Base-by-base conservation (phyloP, 2,888 invertebrate species). In the Malacosoma neustria region DNA sequence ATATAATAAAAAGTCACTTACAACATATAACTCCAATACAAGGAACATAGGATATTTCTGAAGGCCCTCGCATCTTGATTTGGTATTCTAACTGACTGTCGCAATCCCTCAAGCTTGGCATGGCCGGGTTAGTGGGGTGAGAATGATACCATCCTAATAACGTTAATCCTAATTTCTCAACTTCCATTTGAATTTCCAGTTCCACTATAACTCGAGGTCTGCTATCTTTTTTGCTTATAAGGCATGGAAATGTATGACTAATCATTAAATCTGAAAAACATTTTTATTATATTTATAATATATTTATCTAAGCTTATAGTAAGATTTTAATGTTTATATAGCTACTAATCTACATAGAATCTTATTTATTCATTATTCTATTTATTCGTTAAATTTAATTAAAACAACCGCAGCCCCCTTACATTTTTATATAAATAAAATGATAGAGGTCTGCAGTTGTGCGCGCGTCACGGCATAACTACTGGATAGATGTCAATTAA, bases 121-220 rank as follows among this genome's bases (percentile, higher is more conserved):
- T 93, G 1, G 96, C 93, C 38, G 94, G 92, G 48, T 93, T 92
- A 37, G 92, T 90, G 0, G 97, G 96, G 81, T 98, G 97, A 6
- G 96, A 96, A 75, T 98, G 98, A 77, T 97, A 98, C 97, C 97
- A 98, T 4, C 98, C 97, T 3, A 97, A 92, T 5, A 97, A 77
- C 3, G 91, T 90, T 30, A 97, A 87, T 37, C 94, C 93, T 56
- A 93, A 89, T 58, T 91, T 91, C 60, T 95, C 93, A 75, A 98
- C 94, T 39, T 91, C 89, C 67, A 92, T 90, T 41, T 93, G 93
- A 54, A 97, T 95, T 76, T 94, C 93, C 4, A 90, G 75, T 68
- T 96, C 95, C 0, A 94, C 91, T 41, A 93, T 87, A 3, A 90
- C 89, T 29, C 93, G 92, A 42, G 92, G 91, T 41, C 92, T 91